Conservation (phyloP, 2,113 vertebrate species). For the Crotalus tigris region DNA sequence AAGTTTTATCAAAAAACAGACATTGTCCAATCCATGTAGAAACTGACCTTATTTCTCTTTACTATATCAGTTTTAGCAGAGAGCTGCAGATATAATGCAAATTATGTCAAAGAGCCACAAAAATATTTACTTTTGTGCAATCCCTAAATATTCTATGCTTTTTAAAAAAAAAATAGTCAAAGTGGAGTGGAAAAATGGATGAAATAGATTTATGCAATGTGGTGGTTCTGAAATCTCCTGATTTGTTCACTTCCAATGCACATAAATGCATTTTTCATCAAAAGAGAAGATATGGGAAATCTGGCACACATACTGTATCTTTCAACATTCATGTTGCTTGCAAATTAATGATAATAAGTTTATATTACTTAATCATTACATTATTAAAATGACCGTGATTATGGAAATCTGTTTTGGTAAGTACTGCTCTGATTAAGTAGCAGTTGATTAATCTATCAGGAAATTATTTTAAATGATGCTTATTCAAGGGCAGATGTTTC, state of each 20-base stretch:
- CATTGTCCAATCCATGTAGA: neutral
- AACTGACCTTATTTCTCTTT: neutral
- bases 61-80: neutral
- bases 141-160: neutral
- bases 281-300: neutral
- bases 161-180: neutral
- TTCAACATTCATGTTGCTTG: neutral
- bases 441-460: neutral
- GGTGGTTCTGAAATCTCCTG: neutral
- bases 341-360: neutral
- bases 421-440: neutral
- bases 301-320: neutral
- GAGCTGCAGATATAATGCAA: neutral
- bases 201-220: neutral
- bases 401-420: neutral
- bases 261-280: constrained; percentile 8
- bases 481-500: neutral
- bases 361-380: neutral
- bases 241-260: neutral
- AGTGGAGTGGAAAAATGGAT: neutral
- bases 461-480: constrained; percentile 11
- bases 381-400: constrained; percentile 21
- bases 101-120: neutral
- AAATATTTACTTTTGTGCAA: neutral
- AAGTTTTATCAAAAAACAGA: neutral